These are phyloP conservation scores for Ladona fulva DNA, from an alignment of 1,140 invertebrate species.

Conservation along the genomic window DNA sequence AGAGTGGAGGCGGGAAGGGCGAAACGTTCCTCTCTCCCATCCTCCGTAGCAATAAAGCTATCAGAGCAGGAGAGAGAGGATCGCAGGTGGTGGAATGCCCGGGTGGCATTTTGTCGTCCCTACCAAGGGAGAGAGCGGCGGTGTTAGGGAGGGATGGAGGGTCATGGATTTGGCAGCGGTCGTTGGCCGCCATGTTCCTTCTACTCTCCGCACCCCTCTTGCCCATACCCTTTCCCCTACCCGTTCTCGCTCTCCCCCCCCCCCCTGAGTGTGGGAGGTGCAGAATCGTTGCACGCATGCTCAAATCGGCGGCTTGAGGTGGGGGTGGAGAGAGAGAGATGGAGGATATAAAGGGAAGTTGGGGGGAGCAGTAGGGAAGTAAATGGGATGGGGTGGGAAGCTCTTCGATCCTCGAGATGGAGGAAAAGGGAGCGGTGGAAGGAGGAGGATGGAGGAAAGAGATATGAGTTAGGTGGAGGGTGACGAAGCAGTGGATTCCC, in stretches of 20 bases:
- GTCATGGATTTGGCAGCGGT: slow-evolving; percentile 2
- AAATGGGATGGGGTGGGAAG: neutral
- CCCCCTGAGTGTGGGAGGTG: neutral
- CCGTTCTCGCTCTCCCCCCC: neutral
- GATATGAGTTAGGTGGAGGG: neutral
- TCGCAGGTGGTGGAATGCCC: neutral
- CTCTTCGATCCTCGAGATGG: neutral
- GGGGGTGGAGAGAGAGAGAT: neutral
- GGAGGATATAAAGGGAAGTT: neutral
- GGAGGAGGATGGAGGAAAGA: neutral
- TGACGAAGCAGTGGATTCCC: neutral
- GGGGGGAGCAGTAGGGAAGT: neutral
- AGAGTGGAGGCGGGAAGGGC: no score
- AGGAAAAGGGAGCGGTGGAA: neutral
- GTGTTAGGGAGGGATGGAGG: neutral
- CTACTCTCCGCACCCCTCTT: neutral
- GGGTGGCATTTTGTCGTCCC: slow-evolving; percentile 1
- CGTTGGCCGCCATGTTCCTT: neutral
- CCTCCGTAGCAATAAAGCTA: neutral
- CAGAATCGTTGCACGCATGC: neutral
- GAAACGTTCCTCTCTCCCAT: no score
- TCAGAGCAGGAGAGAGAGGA: neutral
- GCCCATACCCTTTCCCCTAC: neutral
- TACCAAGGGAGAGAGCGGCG: neutral
- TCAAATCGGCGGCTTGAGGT: neutral